These are phyloP conservation scores for Salmo trutta DNA, from an alignment of 2,797 vertebrate species.

Conservation along the genomic window DNA sequence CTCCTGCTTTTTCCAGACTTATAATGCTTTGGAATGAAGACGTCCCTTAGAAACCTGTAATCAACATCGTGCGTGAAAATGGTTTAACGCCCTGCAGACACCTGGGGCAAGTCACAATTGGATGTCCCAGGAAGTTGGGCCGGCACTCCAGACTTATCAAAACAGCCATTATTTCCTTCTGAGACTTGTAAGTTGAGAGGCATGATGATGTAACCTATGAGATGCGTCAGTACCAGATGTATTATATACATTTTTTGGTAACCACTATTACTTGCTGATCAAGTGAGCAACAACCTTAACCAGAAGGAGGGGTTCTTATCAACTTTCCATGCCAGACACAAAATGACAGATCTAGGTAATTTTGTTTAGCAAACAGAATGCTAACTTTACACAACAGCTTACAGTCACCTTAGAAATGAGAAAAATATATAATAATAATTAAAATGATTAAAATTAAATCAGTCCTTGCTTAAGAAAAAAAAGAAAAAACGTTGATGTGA, in stretches of 20 bases:
- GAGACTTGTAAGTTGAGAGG: conserved; percentile 75
- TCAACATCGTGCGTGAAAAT: conserved; percentile 64
- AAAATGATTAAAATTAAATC: conserved; percentile 74
- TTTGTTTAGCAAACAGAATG: conserved; percentile 71
- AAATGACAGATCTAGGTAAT: conserved; percentile 68
- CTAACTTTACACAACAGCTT: conserved; percentile 81
- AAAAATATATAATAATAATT: conserved; percentile 72
- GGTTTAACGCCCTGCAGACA: conserved; percentile 72
- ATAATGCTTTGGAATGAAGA: conserved; percentile 83
- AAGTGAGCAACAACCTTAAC: conserved; percentile 77
- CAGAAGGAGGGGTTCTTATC: conserved; percentile 71
- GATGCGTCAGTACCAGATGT: conserved; percentile 80
- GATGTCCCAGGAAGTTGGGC: conserved; percentile 61
- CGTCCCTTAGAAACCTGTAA: conserved; percentile 73
- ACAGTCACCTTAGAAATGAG: conserved; percentile 77
- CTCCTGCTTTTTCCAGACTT: conserved; percentile 69
- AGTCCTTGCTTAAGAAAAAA: conserved; percentile 83
- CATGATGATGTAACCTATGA: conserved; percentile 74
- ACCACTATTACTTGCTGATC: conserved; percentile 80
- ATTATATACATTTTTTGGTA: conserved; percentile 85
- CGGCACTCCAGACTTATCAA: conserved; percentile 61
- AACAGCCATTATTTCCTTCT: conserved; percentile 74
- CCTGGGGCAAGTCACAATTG: conserved; percentile 65
- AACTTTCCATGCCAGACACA: conserved; percentile 71
- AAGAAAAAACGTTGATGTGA: conserved; percentile 71